These are phyloP conservation scores for Natator depressus DNA, from an alignment of 2,113 vertebrate genomes.

Conservation along the genomic window DNA sequence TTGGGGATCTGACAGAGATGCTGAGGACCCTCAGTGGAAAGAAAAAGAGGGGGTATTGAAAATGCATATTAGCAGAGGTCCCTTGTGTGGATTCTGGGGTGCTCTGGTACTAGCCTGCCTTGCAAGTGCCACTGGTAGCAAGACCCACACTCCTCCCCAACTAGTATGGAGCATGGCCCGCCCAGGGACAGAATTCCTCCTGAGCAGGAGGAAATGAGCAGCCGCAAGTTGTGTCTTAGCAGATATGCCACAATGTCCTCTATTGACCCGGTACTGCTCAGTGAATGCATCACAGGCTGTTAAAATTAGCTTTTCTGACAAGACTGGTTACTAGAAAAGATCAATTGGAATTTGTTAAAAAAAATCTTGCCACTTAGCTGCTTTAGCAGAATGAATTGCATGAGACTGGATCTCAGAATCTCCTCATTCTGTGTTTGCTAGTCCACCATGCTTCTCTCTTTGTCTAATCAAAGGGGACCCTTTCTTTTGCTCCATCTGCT, in stretches of 20 bases:
- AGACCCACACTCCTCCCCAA: not conserved
- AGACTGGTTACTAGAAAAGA: not conserved
- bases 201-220: not conserved
- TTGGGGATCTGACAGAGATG: not conserved
- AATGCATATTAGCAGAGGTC: not conserved
- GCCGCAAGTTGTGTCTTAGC: not conserved
- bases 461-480: not conserved
- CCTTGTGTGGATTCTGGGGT: not conserved
- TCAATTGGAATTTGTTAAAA: not conserved
- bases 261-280: not conserved
- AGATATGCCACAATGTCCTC: not conserved
- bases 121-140: not conserved
- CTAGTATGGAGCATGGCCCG: not conserved
- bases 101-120: not conserved
- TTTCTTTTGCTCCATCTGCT: not conserved
- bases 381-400: not conserved
- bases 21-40: not conserved
- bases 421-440: not conserved
- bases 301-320: not conserved
- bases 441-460: not conserved
- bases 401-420: not conserved
- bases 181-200: not conserved
- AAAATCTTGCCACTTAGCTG: not conserved
- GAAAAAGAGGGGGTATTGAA: not conserved
- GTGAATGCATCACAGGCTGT: not conserved